Base-by-base conservation (phyloP, 2,113 vertebrate species). In the Mobula hypostoma region DNA sequence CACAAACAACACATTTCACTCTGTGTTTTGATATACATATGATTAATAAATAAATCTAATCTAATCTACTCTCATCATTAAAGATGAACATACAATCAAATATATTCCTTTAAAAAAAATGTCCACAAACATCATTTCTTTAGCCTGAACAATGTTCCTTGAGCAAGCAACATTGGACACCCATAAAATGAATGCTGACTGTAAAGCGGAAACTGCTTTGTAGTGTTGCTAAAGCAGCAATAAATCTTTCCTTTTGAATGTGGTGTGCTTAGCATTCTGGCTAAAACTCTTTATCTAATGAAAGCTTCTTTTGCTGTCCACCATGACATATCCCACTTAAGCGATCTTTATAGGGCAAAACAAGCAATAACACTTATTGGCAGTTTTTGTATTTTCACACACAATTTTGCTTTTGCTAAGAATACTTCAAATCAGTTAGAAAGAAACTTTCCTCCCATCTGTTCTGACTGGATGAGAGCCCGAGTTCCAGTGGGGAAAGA, bases 351-450 rank as follows among this genome's bases (percentile, higher is more conserved):
- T n/a, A 32, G 88, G 40, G 66, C 19, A 70, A 72, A 56, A 21
- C 66, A 74, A 70, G 40, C 68, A 66, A 32, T 76, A 21, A 74
- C 21, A 72, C 40, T 27, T 93, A 76, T 56, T 72, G 32, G 68
- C 91, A 74, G 36, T 74, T 74, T 93, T 32, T 93, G 40, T 74
- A 72, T 74, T 74, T 74, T 93, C 91, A 93, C 85, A 93, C 70
- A 56, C 68, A 72, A 80, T 92, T 72, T 93, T 74, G 21, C 68
- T 74, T 93, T 76, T 74, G 91, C 68, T 74, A 40, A 68, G 85
- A 68, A 56, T 76, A 76, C 91, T 66, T 90, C n/a, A 32, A 90
- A 90, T 68, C 85, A 74, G 3, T 92, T n/a, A 24, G 32, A 76
- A 29, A 29, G 21, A 48, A 56, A 76, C 7, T 27, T 93, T 56